Evolutionary conservation across 2,888 invertebrate species (phyloP).

Genomic region (Tricholauxania praeusta): DNA sequence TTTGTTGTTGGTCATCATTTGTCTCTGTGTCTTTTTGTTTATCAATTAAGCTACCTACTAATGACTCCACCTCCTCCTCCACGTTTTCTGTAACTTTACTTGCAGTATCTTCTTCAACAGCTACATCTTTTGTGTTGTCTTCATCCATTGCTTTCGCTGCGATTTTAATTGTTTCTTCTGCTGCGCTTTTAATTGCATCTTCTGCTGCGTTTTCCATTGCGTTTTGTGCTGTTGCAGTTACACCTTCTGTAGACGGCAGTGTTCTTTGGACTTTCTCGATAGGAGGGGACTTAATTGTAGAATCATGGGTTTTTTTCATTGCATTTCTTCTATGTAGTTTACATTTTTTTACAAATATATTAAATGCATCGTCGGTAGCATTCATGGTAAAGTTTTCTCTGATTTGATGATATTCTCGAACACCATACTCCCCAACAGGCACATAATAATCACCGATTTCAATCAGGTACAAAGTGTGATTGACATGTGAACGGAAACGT

Average conservation of each 20-base stretch:
- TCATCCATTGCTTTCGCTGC: not conserved
- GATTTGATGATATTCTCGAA: slow-evolving; percentile 71
- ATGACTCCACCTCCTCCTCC: not conserved
- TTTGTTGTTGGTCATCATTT: slow-evolving; percentile 3
- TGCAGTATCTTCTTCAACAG: not conserved
- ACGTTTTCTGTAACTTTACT: slow-evolving; percentile 9
- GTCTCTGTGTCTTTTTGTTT: slow-evolving; percentile 22
- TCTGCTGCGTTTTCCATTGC: slow-evolving; percentile 33
- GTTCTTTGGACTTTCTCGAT: not conserved
- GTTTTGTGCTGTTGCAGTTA: not conserved
- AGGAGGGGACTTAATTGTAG: no score
- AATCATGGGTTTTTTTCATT: no score
- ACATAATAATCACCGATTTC: slow-evolving; percentile 94
- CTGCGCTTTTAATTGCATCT: slow-evolving; percentile 30
- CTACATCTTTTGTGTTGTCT: slow-evolving; percentile 6
- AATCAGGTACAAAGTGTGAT: slow-evolving; percentile 89
- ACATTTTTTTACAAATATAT: slow-evolving; percentile 58
- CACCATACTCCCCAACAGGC: slow-evolving; percentile 91
- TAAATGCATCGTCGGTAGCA: slow-evolving; percentile 47
- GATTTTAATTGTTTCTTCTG: not conserved
- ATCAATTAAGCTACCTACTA: slow-evolving; percentile 13
- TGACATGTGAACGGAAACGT: slow-evolving; percentile 89
- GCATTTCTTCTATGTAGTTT: slow-evolving; percentile 51
- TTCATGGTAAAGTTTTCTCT: slow-evolving; percentile 48
- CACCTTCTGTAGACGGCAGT: not conserved